These are phyloP conservation scores for Ceyx margarethae DNA, from an alignment of 2,113 vertebrate species.

Conservation along the genomic window DNA sequence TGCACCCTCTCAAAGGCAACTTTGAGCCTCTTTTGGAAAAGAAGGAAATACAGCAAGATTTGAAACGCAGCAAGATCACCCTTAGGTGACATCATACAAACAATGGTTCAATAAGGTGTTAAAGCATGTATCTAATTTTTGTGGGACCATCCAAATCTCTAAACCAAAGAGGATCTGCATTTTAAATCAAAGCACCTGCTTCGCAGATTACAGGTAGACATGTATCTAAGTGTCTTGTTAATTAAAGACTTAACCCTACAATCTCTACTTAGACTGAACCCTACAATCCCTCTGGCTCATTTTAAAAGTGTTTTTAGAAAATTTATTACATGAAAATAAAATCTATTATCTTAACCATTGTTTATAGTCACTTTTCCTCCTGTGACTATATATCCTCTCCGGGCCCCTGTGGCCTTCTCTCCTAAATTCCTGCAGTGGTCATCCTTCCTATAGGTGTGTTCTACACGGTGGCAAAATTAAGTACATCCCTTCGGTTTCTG, in stretches of 20 bases:
- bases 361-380: not conserved
- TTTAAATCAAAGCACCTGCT: not conserved
- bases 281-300: not conserved
- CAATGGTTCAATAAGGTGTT: not conserved
- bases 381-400: not conserved
- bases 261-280: not conserved
- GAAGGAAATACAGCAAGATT: not conserved
- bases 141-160: not conserved
- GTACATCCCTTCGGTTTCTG: not conserved
- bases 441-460: not conserved
- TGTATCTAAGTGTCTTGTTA: not conserved
- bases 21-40: not conserved
- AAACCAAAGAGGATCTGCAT: not conserved
- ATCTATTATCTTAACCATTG: not conserved
- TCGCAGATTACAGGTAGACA: not conserved
- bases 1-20: not conserved
- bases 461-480: conserved; percentile 30
- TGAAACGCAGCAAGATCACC: not conserved
- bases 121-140: not conserved
- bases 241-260: not conserved
- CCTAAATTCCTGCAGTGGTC: accelerated
- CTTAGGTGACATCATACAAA: not conserved
- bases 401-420: accelerated
- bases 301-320: not conserved
- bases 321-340: not conserved